Conservation (phyloP, 2,113 vertebrate genomes). For the Neopipo cinnamomea region DNA sequence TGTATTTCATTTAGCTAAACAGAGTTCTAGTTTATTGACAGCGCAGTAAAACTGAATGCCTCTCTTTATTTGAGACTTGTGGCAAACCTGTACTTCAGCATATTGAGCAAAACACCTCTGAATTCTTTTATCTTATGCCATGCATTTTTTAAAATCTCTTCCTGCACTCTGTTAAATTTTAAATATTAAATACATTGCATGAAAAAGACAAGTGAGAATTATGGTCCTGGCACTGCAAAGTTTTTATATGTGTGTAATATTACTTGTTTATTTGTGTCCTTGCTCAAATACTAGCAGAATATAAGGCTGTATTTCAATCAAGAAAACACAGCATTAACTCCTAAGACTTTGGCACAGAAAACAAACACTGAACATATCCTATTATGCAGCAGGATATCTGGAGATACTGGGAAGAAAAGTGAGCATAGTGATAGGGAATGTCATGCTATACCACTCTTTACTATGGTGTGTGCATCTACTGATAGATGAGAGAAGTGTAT, state of each 20-base stretch:
- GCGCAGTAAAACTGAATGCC: neutral
- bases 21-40: neutral
- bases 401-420: neutral
- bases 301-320: neutral
- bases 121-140: neutral
- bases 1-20: neutral
- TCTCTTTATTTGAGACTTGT: neutral
- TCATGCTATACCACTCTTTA: neutral
- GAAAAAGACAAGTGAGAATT: neutral
- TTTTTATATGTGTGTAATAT: neutral
- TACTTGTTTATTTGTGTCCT: neutral
- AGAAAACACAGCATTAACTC: neutral
- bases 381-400: neutral
- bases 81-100: neutral
- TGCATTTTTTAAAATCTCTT: neutral
- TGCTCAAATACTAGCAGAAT: neutral
- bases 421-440: neutral
- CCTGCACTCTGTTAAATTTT: neutral
- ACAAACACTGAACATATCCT: neutral
- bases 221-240: fast-evolving
- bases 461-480: neutral
- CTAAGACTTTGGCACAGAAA: neutral
- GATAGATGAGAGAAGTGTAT: neutral
- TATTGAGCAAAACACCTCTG: neutral
- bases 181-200: neutral